A percentile compares a stretch with the other conserved stretches of the same genome.
Conservation (phyloP, 2,113 vertebrate species). For the Sphaerodactylus townsendi region DNA sequence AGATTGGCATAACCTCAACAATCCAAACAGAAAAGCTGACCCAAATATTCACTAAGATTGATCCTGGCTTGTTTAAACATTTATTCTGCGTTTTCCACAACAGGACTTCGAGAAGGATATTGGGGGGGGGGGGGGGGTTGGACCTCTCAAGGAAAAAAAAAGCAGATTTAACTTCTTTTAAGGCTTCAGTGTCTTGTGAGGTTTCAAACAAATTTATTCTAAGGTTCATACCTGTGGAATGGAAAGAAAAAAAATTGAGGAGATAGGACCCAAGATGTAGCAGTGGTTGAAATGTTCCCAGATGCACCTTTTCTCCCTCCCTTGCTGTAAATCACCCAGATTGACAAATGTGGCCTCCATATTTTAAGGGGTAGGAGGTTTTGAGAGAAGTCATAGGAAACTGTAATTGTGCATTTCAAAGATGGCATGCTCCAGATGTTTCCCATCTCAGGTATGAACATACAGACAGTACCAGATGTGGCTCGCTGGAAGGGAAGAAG, state of each 20-base stretch:
- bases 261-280: neutral
- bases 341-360: neutral
- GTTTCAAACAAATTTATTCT: neutral
- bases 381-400: neutral
- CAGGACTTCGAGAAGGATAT: neutral
- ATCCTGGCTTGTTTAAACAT: neutral
- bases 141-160: neutral
- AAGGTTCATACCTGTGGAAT: neutral
- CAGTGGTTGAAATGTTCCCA: neutral
- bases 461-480: slow-evolving; percentile 64
- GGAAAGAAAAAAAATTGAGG: neutral
- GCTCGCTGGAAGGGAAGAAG: slow-evolving; percentile 29
- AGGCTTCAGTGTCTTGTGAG: too few relatives aligned
- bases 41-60: neutral
- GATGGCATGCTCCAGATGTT: slow-evolving; percentile 50
- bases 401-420: neutral
- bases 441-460: slow-evolving; percentile 48
- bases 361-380: slow-evolving; percentile 1
- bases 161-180: neutral
- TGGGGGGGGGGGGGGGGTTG: neutral
- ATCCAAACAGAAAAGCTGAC: neutral
- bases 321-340: neutral
- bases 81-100: neutral
- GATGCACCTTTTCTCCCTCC: fast-evolving
- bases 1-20: neutral